Conservation (phyloP, 1,140 invertebrate species). For the Paralvinella palmiformis region DNA sequence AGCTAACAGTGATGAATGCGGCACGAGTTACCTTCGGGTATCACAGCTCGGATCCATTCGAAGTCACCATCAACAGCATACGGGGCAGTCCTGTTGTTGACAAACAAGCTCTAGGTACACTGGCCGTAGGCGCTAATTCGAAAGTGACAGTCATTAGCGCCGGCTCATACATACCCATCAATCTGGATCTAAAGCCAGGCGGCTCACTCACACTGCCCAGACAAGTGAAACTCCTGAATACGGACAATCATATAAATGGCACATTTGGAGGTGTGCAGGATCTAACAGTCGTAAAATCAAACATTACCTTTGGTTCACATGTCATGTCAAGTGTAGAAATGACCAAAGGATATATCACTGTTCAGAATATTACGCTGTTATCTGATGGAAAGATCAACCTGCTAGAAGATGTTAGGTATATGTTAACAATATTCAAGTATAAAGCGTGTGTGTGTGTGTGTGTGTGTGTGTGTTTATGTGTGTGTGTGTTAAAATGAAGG, state of each 20-base stretch:
- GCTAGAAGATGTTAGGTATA: neutral
- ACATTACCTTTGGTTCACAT: neutral
- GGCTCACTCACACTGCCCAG: slow-evolving; percentile 28
- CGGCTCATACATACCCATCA: slow-evolving; percentile 27
- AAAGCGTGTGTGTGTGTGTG: no score
- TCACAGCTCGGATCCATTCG: slow-evolving; percentile 20
- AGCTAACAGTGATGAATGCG: slow-evolving; percentile 29
- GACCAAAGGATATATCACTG: neutral
- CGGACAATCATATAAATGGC: slow-evolving; percentile 26
- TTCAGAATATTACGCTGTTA: neutral
- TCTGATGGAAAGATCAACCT: neutral
- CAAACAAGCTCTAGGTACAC: slow-evolving; percentile 22
- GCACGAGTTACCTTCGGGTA: slow-evolving; percentile 27
- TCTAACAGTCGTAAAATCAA: neutral
- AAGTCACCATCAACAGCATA: slow-evolving; percentile 5
- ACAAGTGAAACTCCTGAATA: slow-evolving; percentile 25
- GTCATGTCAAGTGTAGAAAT: neutral
- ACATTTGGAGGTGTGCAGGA: neutral
- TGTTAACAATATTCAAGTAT: no score
- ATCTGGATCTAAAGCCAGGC: slow-evolving; percentile 25
- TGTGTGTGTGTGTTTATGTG: no score
- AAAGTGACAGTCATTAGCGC: slow-evolving; percentile 23
- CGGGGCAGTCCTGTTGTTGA: neutral
- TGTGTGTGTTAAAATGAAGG: no score
- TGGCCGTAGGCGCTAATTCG: slow-evolving; percentile 31